Conservation (phyloP, 1,140 invertebrate species). For the Mya arenaria region DNA sequence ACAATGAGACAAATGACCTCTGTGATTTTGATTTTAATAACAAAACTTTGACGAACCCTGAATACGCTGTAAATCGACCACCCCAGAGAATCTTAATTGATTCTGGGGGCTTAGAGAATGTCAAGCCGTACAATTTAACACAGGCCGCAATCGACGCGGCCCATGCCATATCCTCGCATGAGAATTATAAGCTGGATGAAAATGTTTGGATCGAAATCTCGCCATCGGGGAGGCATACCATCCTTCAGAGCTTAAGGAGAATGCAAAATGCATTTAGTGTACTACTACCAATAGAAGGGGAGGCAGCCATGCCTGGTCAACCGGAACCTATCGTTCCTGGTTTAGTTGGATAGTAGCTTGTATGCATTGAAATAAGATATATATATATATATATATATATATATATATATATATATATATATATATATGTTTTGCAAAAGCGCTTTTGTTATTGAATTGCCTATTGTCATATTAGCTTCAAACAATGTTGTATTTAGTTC, state of each 20-base stretch:
- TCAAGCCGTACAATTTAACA: slow-evolving; percentile 18
- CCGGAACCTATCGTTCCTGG: no score
- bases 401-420: no score
- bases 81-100: slow-evolving; percentile 27
- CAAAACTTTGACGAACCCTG: neutral
- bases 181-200: neutral
- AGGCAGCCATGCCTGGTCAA: neutral
- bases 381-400: no score
- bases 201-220: slow-evolving; percentile 43
- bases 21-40: slow-evolving; percentile 35
- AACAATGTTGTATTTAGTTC: no score
- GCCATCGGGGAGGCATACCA: neutral
- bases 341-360: no score
- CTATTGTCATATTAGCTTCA: no score
- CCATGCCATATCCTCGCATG: neutral
- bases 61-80: neutral
- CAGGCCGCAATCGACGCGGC: slow-evolving; percentile 22
- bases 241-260: neutral
- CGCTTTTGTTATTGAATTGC: no score
- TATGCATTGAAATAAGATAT: no score
- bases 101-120: slow-evolving; percentile 15
- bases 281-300: neutral
- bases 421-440: no score
- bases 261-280: neutral
- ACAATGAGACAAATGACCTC: neutral